phyloP scores from a whole-genome alignment of 2,113 vertebrate species.

The Paracanthobrama guichenoti region DNA sequence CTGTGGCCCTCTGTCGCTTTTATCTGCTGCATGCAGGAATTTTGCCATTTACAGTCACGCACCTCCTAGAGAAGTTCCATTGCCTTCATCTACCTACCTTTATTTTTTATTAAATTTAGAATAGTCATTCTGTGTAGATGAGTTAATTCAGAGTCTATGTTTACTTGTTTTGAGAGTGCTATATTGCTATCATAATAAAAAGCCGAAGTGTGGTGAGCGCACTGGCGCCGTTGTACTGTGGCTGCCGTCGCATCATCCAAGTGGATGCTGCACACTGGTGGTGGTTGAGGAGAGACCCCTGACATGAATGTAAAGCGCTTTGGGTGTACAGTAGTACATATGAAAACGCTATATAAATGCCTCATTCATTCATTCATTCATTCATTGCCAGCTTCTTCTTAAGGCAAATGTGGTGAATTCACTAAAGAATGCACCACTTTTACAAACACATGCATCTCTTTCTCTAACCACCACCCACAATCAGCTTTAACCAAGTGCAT shows the following conservation, averaged over 20 bases:
- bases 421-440: background rate
- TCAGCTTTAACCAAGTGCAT: no score
- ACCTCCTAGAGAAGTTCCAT: conserved; percentile 19
- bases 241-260: no score
- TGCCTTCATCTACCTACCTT: background rate
- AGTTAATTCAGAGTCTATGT: background rate
- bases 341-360: no score
- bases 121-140: background rate
- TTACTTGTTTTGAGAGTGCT: background rate
- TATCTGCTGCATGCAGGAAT: conserved; percentile 30
- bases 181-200: background rate
- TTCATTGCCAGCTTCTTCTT: background rate
- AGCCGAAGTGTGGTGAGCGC: no score
- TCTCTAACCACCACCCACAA: background rate
- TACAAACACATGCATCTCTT: background rate
- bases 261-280: no score
- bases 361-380: no score
- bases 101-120: background rate
- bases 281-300: no score
- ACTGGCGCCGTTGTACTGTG: no score
- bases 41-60: background rate
- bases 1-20: conserved; percentile 4
- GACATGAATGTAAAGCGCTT: no score
- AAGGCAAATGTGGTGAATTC: background rate
- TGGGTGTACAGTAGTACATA: no score